Base-by-base conservation (phyloP, 2,888 invertebrate genomes). In the Catocala nupta region DNA sequence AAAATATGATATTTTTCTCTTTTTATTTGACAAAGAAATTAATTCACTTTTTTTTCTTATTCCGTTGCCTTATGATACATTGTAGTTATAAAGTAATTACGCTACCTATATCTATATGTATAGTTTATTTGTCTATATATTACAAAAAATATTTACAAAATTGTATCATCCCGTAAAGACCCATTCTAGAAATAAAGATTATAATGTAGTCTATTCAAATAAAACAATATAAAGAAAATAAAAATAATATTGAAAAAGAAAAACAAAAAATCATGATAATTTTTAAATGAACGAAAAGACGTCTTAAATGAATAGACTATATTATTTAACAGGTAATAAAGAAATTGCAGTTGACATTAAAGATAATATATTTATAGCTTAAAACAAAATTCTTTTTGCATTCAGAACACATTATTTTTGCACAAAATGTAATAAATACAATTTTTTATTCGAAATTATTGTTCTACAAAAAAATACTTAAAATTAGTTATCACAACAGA, bases 1-100 rank as follows among this genome's bases (percentile, higher is more conserved):
- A 80, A 84, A 81, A 6, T 77, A 75, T 75, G 76, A 83, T 86
- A 80, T 90, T 91, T 92, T 90, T 82, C 85, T 89, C 83, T 90
- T 92, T 92, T 94, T 93, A 92, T 93, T 93, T 90, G 93, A 93
- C 93, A 93, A 94, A 93, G 91, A 92, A 92, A 93, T 93, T 90
- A 89, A 92, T 93, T 92, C 90, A 92, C 83, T 91, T 91, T 90
- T n/a, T 74, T 91, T 90, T 87, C 87, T 88, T 89, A 88, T 88
- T 91, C 90, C 89, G 77, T 91, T 92, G 91, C 90, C 91, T 93
- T 93, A 91, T 78, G 67, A 76, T 93, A 93, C 93, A 93, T 81
- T 89, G 88, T 90, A 90, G 85, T 92, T 90, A 90, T 89, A 91
- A 92, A 90, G 92, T 92, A 92, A 92, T 93, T 92, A 92, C 78